Evolutionary conservation across 2,888 invertebrate species (phyloP).

Genomic region (Minunthozetes semirufus): DNA sequence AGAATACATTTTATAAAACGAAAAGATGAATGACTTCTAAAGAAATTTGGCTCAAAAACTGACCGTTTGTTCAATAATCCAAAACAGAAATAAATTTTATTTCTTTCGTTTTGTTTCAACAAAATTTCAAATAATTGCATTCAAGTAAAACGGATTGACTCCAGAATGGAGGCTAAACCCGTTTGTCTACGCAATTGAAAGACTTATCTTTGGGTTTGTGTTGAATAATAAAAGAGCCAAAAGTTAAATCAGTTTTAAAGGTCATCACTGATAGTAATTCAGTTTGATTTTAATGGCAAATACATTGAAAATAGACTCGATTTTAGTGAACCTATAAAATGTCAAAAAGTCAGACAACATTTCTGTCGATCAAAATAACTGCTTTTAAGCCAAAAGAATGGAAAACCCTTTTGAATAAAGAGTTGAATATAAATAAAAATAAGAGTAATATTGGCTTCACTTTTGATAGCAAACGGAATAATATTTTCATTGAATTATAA

Average conservation of each 20-base stretch:
- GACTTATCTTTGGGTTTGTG: not conserved
- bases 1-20: not conserved
- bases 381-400: no score
- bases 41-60: not conserved
- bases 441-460: no score
- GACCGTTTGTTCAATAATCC: no score
- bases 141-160: not conserved
- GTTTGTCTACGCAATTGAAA: not conserved
- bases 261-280: not conserved
- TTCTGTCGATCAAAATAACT: not conserved
- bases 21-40: not conserved
- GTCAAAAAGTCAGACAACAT: not conserved
- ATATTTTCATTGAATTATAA: no score
- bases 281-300: not conserved
- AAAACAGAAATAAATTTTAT: no score
- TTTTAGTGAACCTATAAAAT: not conserved
- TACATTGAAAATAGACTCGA: not conserved
- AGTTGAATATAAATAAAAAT: no score
- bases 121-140: not conserved
- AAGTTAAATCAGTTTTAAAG: not conserved
- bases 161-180: not conserved
- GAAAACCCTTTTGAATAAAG: no score
- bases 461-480: no score
- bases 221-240: not conserved
- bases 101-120: no score